These are phyloP conservation scores for Pantelozetes paolii DNA, from an alignment of 2,888 invertebrate species.

Conservation along the genomic window DNA sequence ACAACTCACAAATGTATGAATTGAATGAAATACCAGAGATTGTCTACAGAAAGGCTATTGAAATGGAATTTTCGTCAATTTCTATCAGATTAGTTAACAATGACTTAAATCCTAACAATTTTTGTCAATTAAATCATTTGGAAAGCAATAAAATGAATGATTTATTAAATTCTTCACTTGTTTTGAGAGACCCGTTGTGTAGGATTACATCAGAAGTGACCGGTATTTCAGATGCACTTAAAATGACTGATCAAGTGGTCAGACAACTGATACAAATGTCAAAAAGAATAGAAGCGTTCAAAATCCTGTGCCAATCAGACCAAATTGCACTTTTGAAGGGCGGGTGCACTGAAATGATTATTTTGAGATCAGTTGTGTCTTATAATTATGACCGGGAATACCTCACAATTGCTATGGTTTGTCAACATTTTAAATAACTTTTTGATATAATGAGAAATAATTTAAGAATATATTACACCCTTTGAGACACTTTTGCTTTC, in stretches of 20 bases:
- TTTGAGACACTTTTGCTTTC: no score
- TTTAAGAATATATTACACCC: no score
- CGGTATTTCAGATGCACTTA: slow-evolving; percentile 66
- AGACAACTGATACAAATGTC: slow-evolving; percentile 65
- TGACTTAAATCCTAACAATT: not conserved
- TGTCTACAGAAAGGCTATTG: slow-evolving; percentile 15
- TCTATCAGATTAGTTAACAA: not conserved
- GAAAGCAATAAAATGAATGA: not conserved
- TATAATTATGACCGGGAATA: slow-evolving; percentile 82
- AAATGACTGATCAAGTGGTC: slow-evolving; percentile 86
- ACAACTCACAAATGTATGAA: not conserved
- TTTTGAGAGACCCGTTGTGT: not conserved
- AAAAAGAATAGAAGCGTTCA: slow-evolving; percentile 68
- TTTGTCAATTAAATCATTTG: slow-evolving; percentile 2
- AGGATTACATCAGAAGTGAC: slow-evolving; percentile 11
- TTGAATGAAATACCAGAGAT: slow-evolving; percentile 20
- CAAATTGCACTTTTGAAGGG: slow-evolving; percentile 83
- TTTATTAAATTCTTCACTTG: not conserved
- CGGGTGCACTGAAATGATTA: slow-evolving; percentile 93
- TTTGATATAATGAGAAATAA: no score
- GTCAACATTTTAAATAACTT: not conserved
- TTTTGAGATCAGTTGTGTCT: slow-evolving; percentile 83
- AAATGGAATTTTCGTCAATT: slow-evolving; percentile 21
- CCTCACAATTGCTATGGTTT: slow-evolving; percentile 63
- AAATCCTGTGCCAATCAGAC: slow-evolving; percentile 88